Evolutionary conservation across 1,140 invertebrate species (phyloP).

Genomic region (Riptortus pedestris): DNA sequence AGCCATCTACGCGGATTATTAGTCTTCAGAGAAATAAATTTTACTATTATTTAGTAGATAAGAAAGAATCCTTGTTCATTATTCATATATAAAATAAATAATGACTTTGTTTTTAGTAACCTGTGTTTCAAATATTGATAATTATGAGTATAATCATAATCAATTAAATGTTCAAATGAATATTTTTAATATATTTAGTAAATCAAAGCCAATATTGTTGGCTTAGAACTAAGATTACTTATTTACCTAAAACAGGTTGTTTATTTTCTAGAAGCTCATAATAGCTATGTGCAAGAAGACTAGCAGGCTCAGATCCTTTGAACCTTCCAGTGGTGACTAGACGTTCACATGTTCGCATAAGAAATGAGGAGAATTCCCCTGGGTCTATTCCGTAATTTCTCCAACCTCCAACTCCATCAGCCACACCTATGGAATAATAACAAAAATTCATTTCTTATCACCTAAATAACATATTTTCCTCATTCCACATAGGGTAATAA

Average conservation of each 20-base stretch:
- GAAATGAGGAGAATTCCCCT: slow-evolving; percentile 81
- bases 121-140: no score
- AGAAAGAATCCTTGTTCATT: no score
- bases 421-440: slow-evolving; percentile 65
- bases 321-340: slow-evolving; percentile 81
- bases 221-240: neutral
- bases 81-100: no score
- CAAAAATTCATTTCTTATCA: neutral
- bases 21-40: no score
- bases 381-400: slow-evolving; percentile 94
- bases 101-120: no score
- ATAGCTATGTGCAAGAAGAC: slow-evolving; percentile 78
- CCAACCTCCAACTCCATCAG: slow-evolving; percentile 97
- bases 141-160: no score
- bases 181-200: no score
- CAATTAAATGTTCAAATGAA: no score
- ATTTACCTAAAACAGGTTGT: slow-evolving; percentile 73
- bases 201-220: no score
- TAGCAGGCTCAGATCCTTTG: slow-evolving; percentile 70
- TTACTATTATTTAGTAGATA: no score
- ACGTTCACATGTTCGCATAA: slow-evolving; percentile 90
- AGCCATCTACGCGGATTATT: no score
- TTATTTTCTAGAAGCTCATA: slow-evolving; percentile 86
- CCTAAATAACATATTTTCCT: neutral
- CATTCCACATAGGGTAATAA: neutral